A percentile compares a stretch with the other conserved stretches of the same genome.
Conservation (phyloP, 1,140 invertebrate species). For the Drosophila obscura region DNA sequence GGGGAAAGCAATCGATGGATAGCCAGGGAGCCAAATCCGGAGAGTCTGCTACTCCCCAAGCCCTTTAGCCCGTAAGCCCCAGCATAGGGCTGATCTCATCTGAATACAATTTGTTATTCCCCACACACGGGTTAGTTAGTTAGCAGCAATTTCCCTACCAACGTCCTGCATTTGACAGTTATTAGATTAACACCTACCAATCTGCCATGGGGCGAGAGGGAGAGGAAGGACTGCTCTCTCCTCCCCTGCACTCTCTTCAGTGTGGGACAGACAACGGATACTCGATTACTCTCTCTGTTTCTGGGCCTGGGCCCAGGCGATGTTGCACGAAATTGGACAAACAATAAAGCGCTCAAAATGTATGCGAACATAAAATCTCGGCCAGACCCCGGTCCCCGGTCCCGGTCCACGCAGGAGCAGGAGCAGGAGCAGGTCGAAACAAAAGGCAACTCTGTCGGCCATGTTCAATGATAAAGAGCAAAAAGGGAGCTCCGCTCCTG, state of each 20-base stretch:
- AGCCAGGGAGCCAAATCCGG: no score
- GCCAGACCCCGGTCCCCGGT: slow-evolving; percentile 27
- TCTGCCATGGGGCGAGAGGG: slow-evolving; percentile 20
- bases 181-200: slow-evolving; percentile 82
- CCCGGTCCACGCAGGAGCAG: no score
- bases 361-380: slow-evolving; percentile 76
- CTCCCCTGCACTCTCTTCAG: slow-evolving; percentile 14
- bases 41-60: background rate
- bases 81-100: background rate
- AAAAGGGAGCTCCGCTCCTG: background rate
- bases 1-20: no score
- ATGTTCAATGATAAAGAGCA: slow-evolving; percentile 16
- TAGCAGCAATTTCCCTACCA: slow-evolving; percentile 44
- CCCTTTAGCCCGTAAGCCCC: background rate
- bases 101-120: slow-evolving; percentile 9
- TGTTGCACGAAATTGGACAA: slow-evolving; percentile 75
- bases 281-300: slow-evolving; percentile 52
- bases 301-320: slow-evolving; percentile 21
- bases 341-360: slow-evolving; percentile 79
- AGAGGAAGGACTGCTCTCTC: background rate
- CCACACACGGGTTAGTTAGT: slow-evolving; percentile 29
- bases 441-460: slow-evolving; percentile 59
- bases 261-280: slow-evolving; percentile 45
- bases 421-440: slow-evolving; percentile 46
- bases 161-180: slow-evolving; percentile 77